These are phyloP conservation scores for Drosophila chauvacae DNA, from an alignment of 1,140 invertebrate species.

Conservation along the genomic window DNA sequence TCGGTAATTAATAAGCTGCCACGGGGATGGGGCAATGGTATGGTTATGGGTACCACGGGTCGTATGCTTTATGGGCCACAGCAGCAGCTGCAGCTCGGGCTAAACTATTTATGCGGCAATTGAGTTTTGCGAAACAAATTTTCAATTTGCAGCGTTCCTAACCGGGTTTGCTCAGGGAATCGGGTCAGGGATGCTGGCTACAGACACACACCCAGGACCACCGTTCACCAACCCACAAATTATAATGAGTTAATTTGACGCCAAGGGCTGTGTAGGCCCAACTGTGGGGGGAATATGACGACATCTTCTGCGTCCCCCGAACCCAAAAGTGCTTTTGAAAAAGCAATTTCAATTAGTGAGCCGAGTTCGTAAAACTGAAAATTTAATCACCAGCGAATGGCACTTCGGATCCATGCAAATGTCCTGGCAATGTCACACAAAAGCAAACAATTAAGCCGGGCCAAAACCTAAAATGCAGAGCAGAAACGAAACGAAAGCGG, in stretches of 20 bases:
- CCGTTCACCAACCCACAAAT: conserved; percentile 62
- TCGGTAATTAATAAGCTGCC: conserved; percentile 62
- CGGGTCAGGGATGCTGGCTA: background rate
- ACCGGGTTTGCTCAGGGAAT: conserved; percentile 41
- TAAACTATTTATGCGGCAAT: conserved; percentile 77
- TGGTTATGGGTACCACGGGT: conserved; percentile 9
- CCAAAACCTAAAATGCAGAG: conserved; percentile 49
- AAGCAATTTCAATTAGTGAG: conserved; percentile 80
- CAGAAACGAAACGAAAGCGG: conserved; percentile 20
- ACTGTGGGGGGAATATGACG: conserved; percentile 21
- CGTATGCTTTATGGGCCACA: conserved; percentile 54
- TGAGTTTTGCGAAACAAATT: conserved; percentile 62
- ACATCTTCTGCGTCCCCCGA: conserved; percentile 57
- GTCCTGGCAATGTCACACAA: conserved; percentile 57
- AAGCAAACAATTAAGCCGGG: conserved; percentile 65
- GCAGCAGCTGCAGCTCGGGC: conserved; percentile 29
- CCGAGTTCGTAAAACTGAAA: conserved; percentile 59
- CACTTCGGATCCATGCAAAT: conserved; percentile 52
- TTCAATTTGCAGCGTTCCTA: conserved; percentile 62
- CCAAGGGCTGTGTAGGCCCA: conserved; percentile 30
- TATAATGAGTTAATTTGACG: conserved; percentile 79
- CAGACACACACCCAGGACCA: background rate
- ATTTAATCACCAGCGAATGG: conserved; percentile 70
- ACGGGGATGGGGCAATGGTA: background rate
- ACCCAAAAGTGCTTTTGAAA: conserved; percentile 66